Evolutionary conservation across 2,113 vertebrate species (phyloP).

Genomic region (Eudyptes chrysolophus): DNA sequence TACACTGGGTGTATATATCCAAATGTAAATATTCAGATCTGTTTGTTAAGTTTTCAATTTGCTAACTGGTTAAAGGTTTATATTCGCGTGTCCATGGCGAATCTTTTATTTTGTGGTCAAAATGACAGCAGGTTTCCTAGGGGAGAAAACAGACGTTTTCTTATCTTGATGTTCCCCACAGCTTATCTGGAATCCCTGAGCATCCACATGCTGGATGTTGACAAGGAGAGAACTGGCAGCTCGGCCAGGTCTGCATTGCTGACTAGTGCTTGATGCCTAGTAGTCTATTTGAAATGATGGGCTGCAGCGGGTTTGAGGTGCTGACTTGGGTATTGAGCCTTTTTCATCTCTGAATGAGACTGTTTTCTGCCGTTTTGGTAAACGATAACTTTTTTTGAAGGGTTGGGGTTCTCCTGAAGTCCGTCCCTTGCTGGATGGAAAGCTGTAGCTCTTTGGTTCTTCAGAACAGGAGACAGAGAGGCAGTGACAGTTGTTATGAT

Average conservation of each 20-base stretch:
- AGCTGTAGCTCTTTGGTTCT: background rate
- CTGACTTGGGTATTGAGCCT: background rate
- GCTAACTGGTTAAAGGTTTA: background rate
- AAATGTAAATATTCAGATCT: constrained; percentile 27
- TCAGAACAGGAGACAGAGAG: background rate
- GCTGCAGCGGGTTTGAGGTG: background rate
- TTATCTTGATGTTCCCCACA: background rate
- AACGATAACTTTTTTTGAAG: background rate
- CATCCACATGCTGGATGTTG: background rate
- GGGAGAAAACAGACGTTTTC: background rate
- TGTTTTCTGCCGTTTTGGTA: background rate
- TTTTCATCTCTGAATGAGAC: background rate
- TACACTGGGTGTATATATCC: background rate
- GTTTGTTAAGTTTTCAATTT: background rate
- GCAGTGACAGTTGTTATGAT: background rate
- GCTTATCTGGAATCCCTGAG: background rate
- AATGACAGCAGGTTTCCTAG: background rate
- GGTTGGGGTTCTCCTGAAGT: background rate
- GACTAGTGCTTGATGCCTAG: background rate
- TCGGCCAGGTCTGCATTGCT: background rate
- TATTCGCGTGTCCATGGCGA: background rate
- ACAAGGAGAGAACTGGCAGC: background rate
- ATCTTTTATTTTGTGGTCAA: constrained; percentile 30
- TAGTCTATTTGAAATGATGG: background rate
- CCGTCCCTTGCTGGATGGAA: background rate